These are phyloP conservation scores for Brassicogethes aeneus DNA, from an alignment of 2,888 invertebrate genomes.

Conservation along the genomic window DNA sequence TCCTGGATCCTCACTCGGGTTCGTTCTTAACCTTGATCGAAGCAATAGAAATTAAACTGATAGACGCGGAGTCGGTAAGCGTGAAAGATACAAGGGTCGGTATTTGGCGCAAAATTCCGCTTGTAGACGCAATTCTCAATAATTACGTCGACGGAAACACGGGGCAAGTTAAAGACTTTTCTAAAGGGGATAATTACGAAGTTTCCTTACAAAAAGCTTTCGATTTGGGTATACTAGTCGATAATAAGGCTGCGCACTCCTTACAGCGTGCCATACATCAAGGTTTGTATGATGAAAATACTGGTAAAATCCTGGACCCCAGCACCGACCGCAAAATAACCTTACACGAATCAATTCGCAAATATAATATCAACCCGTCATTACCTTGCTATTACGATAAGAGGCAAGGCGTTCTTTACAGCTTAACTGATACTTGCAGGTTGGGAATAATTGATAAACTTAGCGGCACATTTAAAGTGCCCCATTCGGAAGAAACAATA, in stretches of 20 bases:
- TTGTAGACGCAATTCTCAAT: constrained; percentile 68
- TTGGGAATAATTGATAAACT: constrained; percentile 72
- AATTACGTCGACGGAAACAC: constrained; percentile 66
- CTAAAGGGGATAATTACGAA: constrained; percentile 52
- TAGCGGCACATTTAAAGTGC: constrained; percentile 68
- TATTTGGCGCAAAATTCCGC: constrained; percentile 65
- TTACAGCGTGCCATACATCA: constrained; percentile 78
- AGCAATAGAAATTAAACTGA: constrained; percentile 70
- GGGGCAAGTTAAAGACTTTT: constrained; percentile 62
- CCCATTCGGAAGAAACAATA: constrained; percentile 55
- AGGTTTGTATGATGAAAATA: constrained; percentile 72
- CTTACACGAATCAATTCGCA: constrained; percentile 73
- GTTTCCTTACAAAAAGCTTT: constrained; percentile 69
- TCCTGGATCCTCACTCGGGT: constrained; percentile 74
- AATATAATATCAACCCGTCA: constrained; percentile 71
- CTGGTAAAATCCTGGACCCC: constrained; percentile 76
- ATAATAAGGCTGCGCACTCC: constrained; percentile 72
- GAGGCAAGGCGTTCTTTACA: constrained; percentile 60
- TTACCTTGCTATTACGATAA: constrained; percentile 75
- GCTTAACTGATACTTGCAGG: constrained; percentile 71
- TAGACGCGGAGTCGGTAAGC: constrained; percentile 77
- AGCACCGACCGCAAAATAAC: constrained; percentile 70
- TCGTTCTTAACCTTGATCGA: constrained; percentile 70
- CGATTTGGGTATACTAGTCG: constrained; percentile 68
- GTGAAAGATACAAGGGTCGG: constrained; percentile 71